phyloP scores from a whole-genome alignment of 2,888 invertebrate species.

The Microplitis deprimator region DNA sequence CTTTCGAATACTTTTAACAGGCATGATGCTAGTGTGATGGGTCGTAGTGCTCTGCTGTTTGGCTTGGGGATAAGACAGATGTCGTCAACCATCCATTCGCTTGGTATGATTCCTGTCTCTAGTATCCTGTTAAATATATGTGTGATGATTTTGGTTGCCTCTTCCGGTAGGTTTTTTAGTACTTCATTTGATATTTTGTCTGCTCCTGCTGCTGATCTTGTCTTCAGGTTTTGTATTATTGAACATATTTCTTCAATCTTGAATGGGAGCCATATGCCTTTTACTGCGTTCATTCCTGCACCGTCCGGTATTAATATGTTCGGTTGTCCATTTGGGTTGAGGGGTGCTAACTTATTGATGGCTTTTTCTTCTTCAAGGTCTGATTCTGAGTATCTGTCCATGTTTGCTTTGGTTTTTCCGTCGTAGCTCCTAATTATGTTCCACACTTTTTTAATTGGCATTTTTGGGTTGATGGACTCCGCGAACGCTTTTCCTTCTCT shows the following conservation, averaged over 20 bases:
- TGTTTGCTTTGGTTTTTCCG: too few species aligned
- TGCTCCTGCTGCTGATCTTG: neutral
- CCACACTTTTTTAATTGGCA: too few species aligned
- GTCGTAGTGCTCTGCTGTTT: slow-evolving; percentile 24
- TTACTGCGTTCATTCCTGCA: neutral
- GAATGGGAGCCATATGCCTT: neutral
- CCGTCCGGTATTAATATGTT: too few species aligned
- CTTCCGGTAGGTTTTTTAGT: slow-evolving; percentile 9
- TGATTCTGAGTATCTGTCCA: too few species aligned
- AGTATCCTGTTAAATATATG: slow-evolving; percentile 32
- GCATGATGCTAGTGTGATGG: slow-evolving; percentile 28
- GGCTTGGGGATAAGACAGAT: slow-evolving; percentile 37
- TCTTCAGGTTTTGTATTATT: neutral
- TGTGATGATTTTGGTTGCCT: slow-evolving; percentile 8
- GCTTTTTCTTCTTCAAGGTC: too few species aligned
- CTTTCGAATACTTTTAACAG: slow-evolving; percentile 37
- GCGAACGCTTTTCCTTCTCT: too few species aligned
- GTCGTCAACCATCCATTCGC: slow-evolving; percentile 24
- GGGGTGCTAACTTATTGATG: too few species aligned
- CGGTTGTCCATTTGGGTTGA: too few species aligned
- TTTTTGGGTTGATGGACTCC: too few species aligned
- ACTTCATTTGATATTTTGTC: neutral
- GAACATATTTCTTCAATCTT: neutral
- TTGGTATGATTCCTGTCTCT: slow-evolving; percentile 28
- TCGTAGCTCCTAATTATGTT: too few species aligned